Base-by-base conservation (phyloP, 1,140 invertebrate species). In the Scaptomyza pallida region DNA sequence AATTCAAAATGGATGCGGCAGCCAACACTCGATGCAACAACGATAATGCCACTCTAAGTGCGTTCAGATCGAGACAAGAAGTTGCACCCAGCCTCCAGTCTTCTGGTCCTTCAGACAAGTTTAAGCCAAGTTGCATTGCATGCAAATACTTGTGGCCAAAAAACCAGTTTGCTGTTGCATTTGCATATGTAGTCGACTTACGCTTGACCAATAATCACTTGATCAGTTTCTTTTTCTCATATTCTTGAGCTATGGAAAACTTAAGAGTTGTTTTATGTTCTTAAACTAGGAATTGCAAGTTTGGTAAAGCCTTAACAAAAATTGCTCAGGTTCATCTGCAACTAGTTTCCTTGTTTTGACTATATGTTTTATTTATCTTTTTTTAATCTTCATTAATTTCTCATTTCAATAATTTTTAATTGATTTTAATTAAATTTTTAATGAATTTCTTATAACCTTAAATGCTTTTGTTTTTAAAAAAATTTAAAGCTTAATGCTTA, bases 1-100 rank as follows among this genome's bases (percentile, higher is more conserved):
- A 63, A 78, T 78, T 78, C 75, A 78, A 78, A 78, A 78, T 78
- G 75, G 69, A 78, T 72, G 64, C 61, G n/a, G 12, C 30, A 37
- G 30, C 26, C 26, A 30, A 30, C 26, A 54, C 30, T 37, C 37
- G 52, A 55, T 55, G 52, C 19, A 37, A 55, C 19, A 37, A 55
- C 63, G 75, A 77, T 77, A 67, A 63, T 72, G 75, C 77, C 77
- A 61, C 77, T 56, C 10, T 55, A 78, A 78, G 75, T 77, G 75
- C 74, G 75, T 77, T 43, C 69, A 55, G 75, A 78, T 78, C 75
- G n/a, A 73, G 75, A 78, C 75, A 78, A 78, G 45, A 23, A 17
- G n/a, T 43, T 26, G 23, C 23, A 5, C 23, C 23, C 23, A 55
- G 40, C n/a, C 5, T 19, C 35, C 12, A 37, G 2, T 19, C 19